Base-by-base conservation (phyloP, 2,888 invertebrate genomes). In the Aromia moschata region DNA sequence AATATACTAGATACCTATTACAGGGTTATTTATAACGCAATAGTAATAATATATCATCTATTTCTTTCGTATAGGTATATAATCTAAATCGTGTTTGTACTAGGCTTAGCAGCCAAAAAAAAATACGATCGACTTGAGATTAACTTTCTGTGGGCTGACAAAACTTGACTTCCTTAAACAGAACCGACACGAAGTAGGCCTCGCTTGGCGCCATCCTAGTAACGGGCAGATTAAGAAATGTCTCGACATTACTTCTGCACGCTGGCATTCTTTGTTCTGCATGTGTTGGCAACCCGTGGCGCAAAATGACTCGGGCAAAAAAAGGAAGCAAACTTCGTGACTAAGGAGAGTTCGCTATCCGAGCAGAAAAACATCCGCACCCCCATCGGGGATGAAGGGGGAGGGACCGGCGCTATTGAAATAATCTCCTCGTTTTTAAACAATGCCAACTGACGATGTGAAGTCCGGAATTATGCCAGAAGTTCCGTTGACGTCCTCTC, bases 351-450 rank as follows among this genome's bases (percentile, higher is more conserved):
- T 33, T 12, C 31, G 18, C 33, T 16, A 14, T 17, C 9, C 9
- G 47, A n/a, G 18, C 47, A 47, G 18, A 36, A 33, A 47, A 18
- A 37, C 47, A 36, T 47, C 47, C 36, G 47, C 45, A 40, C 17
- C 40, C 40, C 40, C 3, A 4, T 1, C 16, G 40, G 4, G 25
- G n/a, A n/a, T n/a, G n/a, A n/a, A n/a, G n/a, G n/a, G n/a, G n/a
- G n/a, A n/a, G n/a, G n/a, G 25, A 25, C 40, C 17, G 16, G 40
- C 17, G 40, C 18, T 17, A 2, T 40, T 17, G n/a, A 12, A 36
- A 47, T 47, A 47, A 36, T 37, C 47, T 47, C 33, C 17, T 31
- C 36, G 10, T 47, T 49, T 49, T 49, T 49, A 49, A 49, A 49
- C 38, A 40, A 49, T 38, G 15, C 30, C 25, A 15, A 25, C 9